phyloP scores from a whole-genome alignment of 1,140 invertebrate species.

The Drosophila lacertosa region DNA sequence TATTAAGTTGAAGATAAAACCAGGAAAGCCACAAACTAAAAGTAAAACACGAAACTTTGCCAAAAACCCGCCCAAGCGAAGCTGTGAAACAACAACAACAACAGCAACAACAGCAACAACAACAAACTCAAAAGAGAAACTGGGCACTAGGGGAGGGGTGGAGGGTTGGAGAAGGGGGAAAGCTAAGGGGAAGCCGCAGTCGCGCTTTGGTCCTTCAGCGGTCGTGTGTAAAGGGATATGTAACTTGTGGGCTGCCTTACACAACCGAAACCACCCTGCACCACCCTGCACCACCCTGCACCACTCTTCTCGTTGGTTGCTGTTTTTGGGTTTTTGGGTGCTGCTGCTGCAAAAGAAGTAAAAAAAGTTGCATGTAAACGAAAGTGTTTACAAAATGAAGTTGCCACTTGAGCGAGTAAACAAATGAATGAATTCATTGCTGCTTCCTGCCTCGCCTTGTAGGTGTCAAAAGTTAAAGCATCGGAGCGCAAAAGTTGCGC shows the following conservation, averaged over 20 bases:
- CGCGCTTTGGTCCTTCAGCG: conserved; percentile 43
- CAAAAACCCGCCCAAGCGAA: conserved; percentile 68
- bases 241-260: conserved; percentile 79
- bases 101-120: conserved; percentile 24
- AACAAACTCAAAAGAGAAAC: conserved; percentile 32
- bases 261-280: conserved; percentile 27
- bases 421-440: conserved; percentile 82
- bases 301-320: conserved; percentile 14
- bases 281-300: neutral
- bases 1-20: conserved; percentile 82
- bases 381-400: conserved; percentile 82
- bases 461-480: conserved; percentile 81
- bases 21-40: conserved; percentile 82
- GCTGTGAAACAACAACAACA: conserved; percentile 70
- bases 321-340: conserved; percentile 53
- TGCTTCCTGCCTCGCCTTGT: conserved; percentile 54
- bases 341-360: too few relatives aligned
- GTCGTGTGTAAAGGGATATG: conserved; percentile 78
- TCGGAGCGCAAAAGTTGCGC: conserved; percentile 75
- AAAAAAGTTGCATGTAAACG: conserved; percentile 80
- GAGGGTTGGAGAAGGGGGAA: neutral
- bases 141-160: neutral
- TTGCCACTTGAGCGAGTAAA: conserved; percentile 82
- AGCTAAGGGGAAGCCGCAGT: conserved; percentile 1
- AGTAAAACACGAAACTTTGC: conserved; percentile 80